Evolutionary conservation across 2,888 invertebrate genomes (phyloP), one percentile per base, ranked within the genome.

Genomic region (Campaea margaritaria): DNA sequence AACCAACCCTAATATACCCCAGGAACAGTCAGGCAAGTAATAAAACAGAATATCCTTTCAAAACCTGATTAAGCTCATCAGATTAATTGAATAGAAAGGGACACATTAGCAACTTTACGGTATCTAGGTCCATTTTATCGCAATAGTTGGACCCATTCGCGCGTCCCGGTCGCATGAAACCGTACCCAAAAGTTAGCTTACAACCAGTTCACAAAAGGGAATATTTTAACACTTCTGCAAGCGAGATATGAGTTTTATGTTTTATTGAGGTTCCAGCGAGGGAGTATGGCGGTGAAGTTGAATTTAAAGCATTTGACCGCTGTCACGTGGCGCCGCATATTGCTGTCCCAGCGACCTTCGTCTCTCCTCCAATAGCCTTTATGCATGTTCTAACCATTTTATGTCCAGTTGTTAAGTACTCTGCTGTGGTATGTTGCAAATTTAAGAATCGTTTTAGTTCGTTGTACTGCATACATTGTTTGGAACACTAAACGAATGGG

Each of bases 241-340:
- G 59, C 58, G 49, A 64, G 71, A 72, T 68, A 68, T 62, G 71
- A 71, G 70, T 76, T 77, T 76, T 74, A 74, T 74, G 70, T 76
- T 77, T 76, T 74, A 74, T 74, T 72, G 72, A 71, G 75, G 73
- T 70, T 58, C 59, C 54, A 42, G 43, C 57, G 41, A 55, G 45
- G 46, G 50, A 45, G 46, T 54, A 46, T 41, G 42, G 34, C 41
- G 42, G 50, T 47, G 50, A 42, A 55, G 59, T 68, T 60, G 47
- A 73, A 67, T 57, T 70, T 69, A 62, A 67, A 53, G 58, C 38
- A 48, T 62, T 50, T 27, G 46, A 51, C 47, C 45, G 54, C 55
- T 57, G 56, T 21, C 39, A 52, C 34, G 14, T 54, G 50, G 38
- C 16, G 51, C 54, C 54, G 46, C 48, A 52, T 28, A 58, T 53